phyloP scores from a whole-genome alignment of 2,797 vertebrate species.

The Alca torda region DNA sequence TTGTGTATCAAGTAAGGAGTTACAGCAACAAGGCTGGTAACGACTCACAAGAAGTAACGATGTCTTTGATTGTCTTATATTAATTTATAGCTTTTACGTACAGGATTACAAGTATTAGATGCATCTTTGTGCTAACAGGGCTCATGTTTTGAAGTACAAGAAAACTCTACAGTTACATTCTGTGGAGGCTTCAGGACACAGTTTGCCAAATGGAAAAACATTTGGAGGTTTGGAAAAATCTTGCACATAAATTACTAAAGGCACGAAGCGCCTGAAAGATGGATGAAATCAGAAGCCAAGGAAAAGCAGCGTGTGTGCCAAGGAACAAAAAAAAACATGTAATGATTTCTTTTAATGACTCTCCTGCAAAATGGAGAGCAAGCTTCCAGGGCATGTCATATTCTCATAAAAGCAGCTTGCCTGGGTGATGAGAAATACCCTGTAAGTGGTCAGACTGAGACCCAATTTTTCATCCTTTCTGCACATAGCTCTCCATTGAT shows the following conservation, averaged over 20 bases:
- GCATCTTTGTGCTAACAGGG: constrained; percentile 68
- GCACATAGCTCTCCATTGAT: constrained; percentile 67
- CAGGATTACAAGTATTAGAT: constrained; percentile 61
- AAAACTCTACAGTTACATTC: constrained; percentile 77
- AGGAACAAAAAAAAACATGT: constrained; percentile 68
- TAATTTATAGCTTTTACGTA: constrained; percentile 40
- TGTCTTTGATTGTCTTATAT: constrained; percentile 27
- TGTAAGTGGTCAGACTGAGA: constrained; percentile 53
- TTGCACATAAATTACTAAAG: constrained; percentile 85
- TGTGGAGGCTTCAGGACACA: constrained; percentile 73
- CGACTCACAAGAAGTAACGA: background rate
- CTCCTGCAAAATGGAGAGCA: constrained; percentile 70
- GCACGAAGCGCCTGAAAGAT: constrained; percentile 80
- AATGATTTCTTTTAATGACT: constrained; percentile 80
- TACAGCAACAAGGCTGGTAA: background rate
- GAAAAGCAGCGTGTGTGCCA: constrained; percentile 79
- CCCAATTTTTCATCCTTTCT: constrained; percentile 73
- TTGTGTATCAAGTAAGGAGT: constrained; percentile 31
- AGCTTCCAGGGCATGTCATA: constrained; percentile 68
- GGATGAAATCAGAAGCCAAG: constrained; percentile 82
- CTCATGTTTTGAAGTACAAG: constrained; percentile 70
- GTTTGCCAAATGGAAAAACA: constrained; percentile 86
- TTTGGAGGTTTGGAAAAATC: constrained; percentile 85
- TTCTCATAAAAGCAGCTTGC: constrained; percentile 72
- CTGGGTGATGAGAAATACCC: constrained; percentile 65